phyloP scores from a whole-genome alignment of 2,113 vertebrate genomes.

The Brachirus orientalis region DNA sequence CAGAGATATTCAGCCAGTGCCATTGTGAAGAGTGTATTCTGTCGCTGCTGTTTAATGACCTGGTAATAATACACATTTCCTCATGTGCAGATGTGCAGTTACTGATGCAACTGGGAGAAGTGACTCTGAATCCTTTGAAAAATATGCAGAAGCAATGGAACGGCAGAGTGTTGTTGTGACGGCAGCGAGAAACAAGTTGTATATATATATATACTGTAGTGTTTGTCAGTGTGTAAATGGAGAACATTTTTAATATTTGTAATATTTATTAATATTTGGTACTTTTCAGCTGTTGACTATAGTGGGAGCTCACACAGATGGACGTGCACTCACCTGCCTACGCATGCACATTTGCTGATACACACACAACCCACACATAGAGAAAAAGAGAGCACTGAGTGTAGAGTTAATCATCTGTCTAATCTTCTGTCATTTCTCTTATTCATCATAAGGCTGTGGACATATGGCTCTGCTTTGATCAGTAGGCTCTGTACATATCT shows the following conservation, averaged over 20 bases:
- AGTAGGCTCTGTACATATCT: conserved; percentile 21
- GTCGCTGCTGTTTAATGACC: conserved; percentile 5
- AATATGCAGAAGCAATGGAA: background rate
- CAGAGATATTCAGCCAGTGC: background rate
- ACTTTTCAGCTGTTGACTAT: conserved; percentile 44
- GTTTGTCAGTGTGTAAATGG: conserved; percentile 1
- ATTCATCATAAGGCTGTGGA: conserved; percentile 44
- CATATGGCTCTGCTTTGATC: conserved; percentile 63
- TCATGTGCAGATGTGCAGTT: background rate
- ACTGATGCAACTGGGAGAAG: conserved; percentile 34
- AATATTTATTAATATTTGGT: conserved; percentile 27
- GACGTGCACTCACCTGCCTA: conserved; percentile 43
- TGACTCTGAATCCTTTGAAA: conserved; percentile 23
- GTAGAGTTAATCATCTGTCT: conserved; percentile 65
- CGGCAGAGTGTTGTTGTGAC: no score
- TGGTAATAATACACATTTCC: background rate
- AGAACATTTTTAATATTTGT: conserved; percentile 13
- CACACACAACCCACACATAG: conserved; percentile 28
- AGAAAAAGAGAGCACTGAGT: conserved; percentile 35
- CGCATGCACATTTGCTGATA: conserved; percentile 18
- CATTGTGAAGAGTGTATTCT: background rate
- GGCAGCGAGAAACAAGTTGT: conserved; percentile 3
- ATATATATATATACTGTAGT: background rate
- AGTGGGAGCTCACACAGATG: conserved; percentile 45
- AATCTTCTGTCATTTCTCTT: conserved; percentile 64